Conservation (phyloP, 2,797 vertebrate species). For the Gymnoscopelus braueri region DNA sequence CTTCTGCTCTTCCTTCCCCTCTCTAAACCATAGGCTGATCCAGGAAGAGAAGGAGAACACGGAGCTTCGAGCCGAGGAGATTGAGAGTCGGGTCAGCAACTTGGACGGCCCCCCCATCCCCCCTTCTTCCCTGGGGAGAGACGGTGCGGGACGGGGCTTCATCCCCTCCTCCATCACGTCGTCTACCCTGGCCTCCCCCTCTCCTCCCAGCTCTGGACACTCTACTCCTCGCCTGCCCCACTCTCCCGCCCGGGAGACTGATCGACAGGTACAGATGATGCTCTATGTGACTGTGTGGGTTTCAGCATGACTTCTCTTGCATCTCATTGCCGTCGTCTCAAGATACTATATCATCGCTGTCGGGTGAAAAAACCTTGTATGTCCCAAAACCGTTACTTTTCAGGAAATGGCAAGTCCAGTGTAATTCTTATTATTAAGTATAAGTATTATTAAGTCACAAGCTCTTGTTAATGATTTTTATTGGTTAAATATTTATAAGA, state of each 20-base stretch:
- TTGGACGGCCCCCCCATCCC: constrained; percentile 82
- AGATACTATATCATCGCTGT: no score
- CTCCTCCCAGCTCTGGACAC: constrained; percentile 89
- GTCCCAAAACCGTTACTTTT: not conserved
- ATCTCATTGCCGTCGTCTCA: not conserved
- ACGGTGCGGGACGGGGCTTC: constrained; percentile 82
- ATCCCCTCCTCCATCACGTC: constrained; percentile 88
- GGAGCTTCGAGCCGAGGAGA: constrained; percentile 88
- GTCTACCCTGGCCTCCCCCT: constrained; percentile 89
- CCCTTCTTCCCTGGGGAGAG: constrained; percentile 81
- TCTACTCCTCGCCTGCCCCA: constrained; percentile 88
- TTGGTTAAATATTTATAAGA: no score
- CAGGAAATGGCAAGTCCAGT: no score
- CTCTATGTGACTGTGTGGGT: constrained; percentile 7
- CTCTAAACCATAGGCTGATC: constrained; percentile 80
- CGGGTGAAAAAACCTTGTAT: no score
- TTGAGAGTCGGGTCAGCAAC: constrained; percentile 87
- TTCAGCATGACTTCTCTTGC: not conserved
- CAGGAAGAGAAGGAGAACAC: constrained; percentile 94
- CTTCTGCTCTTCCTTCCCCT: no score
- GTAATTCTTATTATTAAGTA: no score
- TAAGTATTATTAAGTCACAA: no score
- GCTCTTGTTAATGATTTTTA: no score
- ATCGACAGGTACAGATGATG: constrained; percentile 75
- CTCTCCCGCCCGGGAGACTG: constrained; percentile 87